Evolutionary conservation across 2,888 invertebrate species (phyloP).

Genomic region (Tipula lateralis): DNA sequence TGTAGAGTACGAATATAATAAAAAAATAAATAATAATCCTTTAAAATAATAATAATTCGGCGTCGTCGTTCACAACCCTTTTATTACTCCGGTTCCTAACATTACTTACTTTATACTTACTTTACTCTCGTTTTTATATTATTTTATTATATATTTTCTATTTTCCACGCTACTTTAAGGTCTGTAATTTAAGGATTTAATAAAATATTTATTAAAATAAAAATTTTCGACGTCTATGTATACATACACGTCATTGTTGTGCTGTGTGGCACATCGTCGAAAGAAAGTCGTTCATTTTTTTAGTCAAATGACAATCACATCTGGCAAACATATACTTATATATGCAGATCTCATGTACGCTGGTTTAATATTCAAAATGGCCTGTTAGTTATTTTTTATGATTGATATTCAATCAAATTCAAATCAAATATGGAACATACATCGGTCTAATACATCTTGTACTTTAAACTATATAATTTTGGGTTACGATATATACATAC

Average conservation of each 20-base stretch:
- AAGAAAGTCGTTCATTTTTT: background rate
- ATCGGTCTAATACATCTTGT: background rate
- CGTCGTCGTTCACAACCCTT: constrained; percentile 9
- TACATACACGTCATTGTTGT: too few relatives aligned
- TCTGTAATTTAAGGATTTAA: constrained; percentile 19
- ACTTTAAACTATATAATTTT: background rate
- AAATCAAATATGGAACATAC: background rate
- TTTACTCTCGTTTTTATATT: background rate
- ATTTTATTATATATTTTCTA: background rate
- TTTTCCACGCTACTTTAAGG: constrained; percentile 24
- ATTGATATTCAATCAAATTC: constrained; percentile 24
- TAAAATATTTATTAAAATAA: constrained; percentile 19
- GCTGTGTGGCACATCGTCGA: background rate
- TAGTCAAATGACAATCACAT: constrained; percentile 19
- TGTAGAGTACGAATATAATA: background rate
- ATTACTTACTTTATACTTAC: constrained; percentile 14
- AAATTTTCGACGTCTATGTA: background rate
- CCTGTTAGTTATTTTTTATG: background rate
- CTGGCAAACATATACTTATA: background rate
- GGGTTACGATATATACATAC: background rate
- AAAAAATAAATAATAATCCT: constrained; percentile 3
- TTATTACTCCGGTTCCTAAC: background rate
- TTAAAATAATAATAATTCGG: constrained; percentile 24
- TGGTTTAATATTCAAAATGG: background rate
- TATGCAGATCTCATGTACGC: background rate